phyloP scores from a whole-genome alignment of 2,113 vertebrate species.

The Anguilla japonica region DNA sequence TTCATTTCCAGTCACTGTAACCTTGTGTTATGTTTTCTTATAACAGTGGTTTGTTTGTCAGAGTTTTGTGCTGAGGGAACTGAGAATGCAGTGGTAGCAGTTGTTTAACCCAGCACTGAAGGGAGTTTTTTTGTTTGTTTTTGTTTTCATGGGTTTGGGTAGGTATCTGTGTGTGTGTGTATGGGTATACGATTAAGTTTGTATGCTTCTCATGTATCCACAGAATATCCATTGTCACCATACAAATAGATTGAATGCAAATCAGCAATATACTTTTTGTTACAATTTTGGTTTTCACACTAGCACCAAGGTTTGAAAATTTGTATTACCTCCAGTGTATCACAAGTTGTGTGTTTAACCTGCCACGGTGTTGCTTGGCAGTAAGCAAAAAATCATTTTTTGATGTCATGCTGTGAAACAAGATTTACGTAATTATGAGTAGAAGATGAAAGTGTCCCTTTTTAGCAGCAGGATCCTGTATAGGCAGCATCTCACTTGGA shows the following conservation, averaged over 20 bases:
- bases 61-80: slow-evolving; percentile 25
- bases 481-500: neutral
- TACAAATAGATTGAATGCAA: no score
- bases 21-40: slow-evolving; percentile 38
- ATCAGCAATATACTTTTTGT: no score
- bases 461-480: neutral
- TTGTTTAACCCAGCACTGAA: slow-evolving; percentile 21
- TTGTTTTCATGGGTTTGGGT: neutral
- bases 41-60: slow-evolving; percentile 31
- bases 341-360: neutral
- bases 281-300: no score
- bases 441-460: neutral
- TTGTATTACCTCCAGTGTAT: neutral
- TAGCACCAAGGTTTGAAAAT: no score
- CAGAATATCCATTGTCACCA: no score
- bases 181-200: neutral
- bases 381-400: neutral
- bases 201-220: neutral
- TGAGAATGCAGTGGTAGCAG: slow-evolving; percentile 22
- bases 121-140: no score
- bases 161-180: neutral
- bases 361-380: neutral
- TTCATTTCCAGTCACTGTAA: slow-evolving; percentile 31
- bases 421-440: neutral
- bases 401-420: neutral